Conservation (phyloP, 2,888 invertebrate genomes). For the Ernsta delagoae region DNA sequence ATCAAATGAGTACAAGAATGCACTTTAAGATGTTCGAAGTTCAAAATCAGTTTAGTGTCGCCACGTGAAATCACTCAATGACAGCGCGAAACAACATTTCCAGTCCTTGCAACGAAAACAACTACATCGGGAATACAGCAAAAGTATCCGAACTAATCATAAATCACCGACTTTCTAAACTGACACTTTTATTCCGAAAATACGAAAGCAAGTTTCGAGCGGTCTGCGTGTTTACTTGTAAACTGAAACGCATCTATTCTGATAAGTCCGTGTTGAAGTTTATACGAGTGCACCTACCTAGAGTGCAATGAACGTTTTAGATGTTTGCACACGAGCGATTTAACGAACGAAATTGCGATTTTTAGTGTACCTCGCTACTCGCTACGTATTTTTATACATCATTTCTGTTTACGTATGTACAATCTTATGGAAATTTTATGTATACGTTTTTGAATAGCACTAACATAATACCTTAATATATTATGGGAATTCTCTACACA, state of each 20-base stretch:
- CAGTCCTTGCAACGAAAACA: slow-evolving; percentile 53
- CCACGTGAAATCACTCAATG: slow-evolving; percentile 38
- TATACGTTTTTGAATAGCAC: too few species aligned
- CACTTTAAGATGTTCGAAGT: slow-evolving; percentile 27
- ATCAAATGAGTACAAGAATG: slow-evolving; percentile 29
- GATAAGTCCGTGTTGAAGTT: slow-evolving; percentile 33
- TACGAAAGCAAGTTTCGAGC: slow-evolving; percentile 59
- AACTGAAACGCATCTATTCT: slow-evolving; percentile 43
- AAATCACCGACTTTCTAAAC: slow-evolving; percentile 66
- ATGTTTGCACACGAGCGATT: slow-evolving; percentile 43
- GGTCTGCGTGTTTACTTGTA: slow-evolving; percentile 50
- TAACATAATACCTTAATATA: too few species aligned
- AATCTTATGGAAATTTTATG: too few species aligned
- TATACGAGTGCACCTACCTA: slow-evolving; percentile 22
- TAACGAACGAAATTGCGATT: slow-evolving; percentile 45
- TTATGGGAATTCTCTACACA: too few species aligned
- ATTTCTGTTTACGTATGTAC: too few species aligned
- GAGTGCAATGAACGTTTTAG: slow-evolving; percentile 43
- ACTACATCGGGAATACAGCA: slow-evolving; percentile 49
- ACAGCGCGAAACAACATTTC: slow-evolving; percentile 28
- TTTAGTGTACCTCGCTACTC: too few species aligned
- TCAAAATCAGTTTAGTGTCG: slow-evolving; percentile 25
- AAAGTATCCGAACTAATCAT: slow-evolving; percentile 59
- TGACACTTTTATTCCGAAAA: slow-evolving; percentile 65
- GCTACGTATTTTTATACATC: too few species aligned